These are phyloP conservation scores for Drosophila lutescens DNA, from an alignment of 2,888 invertebrate species.

Conservation along the genomic window DNA sequence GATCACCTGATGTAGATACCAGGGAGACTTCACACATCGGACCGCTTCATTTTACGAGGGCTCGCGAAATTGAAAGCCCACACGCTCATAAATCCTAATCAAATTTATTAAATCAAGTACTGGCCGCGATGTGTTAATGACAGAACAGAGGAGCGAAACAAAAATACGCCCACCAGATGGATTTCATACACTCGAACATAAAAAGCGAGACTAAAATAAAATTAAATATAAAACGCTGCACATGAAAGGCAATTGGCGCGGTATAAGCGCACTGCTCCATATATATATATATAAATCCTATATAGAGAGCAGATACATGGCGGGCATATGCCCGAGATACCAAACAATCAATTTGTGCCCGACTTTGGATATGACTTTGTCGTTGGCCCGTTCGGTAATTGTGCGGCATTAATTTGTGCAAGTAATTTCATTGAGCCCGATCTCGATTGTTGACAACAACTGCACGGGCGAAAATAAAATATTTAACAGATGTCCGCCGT, in stretches of 20 bases:
- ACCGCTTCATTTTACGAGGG: conserved; percentile 11
- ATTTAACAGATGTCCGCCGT: conserved; percentile 21
- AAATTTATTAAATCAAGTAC: conserved; percentile 82
- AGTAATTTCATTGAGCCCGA: conserved; percentile 69
- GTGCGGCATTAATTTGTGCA: conserved; percentile 75
- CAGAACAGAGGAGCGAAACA: conserved; percentile 46
- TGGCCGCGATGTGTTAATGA: conserved; percentile 59
- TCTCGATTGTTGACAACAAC: conserved; percentile 34
- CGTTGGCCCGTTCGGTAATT: conserved; percentile 53
- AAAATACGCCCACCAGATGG: conserved; percentile 70
- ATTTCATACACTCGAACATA: conserved; percentile 44
- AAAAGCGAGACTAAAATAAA: conserved; percentile 37
- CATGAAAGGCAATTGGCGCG: conserved; percentile 39
- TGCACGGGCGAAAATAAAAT: conserved; percentile 19
- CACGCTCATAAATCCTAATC: conserved; percentile 78
- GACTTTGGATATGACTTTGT: conserved; percentile 48
- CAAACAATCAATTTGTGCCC: conserved; percentile 70
- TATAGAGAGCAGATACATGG: conserved; percentile 21
- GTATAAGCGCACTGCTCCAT: conserved; percentile 26
- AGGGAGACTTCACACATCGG: conserved; percentile 5
- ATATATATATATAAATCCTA: conserved; percentile 31
- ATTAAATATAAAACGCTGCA: conserved; percentile 11
- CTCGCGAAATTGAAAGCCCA: conserved; percentile 45
- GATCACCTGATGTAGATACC: conserved; percentile 24
- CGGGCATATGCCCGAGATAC: conserved; percentile 41